phyloP scores from a whole-genome alignment of 2,113 vertebrate species.

The Bubalus kerabau region DNA sequence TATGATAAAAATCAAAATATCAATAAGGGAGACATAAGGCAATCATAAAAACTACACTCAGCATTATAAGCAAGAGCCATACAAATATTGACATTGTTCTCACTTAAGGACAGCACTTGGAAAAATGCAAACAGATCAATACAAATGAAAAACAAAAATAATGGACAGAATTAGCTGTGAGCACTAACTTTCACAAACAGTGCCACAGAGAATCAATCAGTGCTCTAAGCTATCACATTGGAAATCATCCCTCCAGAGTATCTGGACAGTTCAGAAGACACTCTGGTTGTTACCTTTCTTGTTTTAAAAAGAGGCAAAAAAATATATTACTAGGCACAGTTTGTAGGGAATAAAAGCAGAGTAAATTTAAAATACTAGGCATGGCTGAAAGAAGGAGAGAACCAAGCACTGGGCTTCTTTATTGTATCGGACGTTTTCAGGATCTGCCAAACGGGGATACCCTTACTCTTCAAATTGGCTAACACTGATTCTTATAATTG shows the following conservation, averaged over 20 bases:
- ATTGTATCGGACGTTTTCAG: not conserved
- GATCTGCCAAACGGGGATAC: not conserved
- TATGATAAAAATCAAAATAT: not conserved
- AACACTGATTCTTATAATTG: not conserved
- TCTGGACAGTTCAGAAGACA: not conserved
- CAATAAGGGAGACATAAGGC: not conserved
- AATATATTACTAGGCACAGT: not conserved
- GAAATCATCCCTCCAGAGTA: not conserved
- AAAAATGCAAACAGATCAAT: not conserved
- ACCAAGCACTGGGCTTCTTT: not conserved
- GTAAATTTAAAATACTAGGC: not conserved
- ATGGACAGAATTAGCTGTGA: not conserved
- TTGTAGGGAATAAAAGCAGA: not conserved
- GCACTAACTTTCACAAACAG: not conserved
- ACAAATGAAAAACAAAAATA: slow-evolving; percentile 17
- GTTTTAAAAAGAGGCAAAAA: not conserved
- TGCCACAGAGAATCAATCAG: not conserved
- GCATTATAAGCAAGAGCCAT: not conserved
- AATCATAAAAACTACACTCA: not conserved
- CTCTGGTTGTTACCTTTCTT: not conserved
- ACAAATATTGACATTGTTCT: not conserved
- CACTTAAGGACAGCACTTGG: not conserved
- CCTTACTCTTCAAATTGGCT: not conserved
- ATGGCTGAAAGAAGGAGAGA: not conserved
- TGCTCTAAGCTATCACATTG: not conserved